These are phyloP conservation scores for Lasioglossum baleicum DNA, from an alignment of 1,140 invertebrate species.

Conservation along the genomic window DNA sequence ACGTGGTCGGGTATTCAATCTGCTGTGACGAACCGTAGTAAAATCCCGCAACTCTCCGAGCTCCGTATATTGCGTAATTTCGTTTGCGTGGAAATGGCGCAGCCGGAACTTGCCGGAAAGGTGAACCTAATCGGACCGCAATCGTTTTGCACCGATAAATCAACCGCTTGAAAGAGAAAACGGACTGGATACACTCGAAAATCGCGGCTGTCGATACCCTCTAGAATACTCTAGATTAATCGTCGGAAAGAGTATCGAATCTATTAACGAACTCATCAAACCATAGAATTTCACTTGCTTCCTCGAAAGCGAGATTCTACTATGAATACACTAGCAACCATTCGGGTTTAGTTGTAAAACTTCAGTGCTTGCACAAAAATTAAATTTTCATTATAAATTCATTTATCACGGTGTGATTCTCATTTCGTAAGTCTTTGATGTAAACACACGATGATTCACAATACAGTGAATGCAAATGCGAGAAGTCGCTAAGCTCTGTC, in stretches of 20 bases:
- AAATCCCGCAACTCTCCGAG: not conserved
- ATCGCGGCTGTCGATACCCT: not conserved
- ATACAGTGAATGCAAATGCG: too few relatives aligned
- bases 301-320: too few relatives aligned
- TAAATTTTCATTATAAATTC: too few relatives aligned
- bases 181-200: not conserved
- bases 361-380: too few relatives aligned
- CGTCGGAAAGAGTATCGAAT: not conserved
- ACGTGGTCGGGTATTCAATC: conserved; percentile 19
- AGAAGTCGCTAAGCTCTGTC: too few relatives aligned
- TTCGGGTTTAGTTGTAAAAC: too few relatives aligned
- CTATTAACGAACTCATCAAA: too few relatives aligned
- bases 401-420: too few relatives aligned
- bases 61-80: conserved; percentile 39
- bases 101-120: not conserved
- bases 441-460: too few relatives aligned
- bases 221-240: not conserved
- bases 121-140: not conserved
- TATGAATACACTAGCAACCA: too few relatives aligned
- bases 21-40: conserved; percentile 11
- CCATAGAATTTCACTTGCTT: too few relatives aligned
- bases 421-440: too few relatives aligned
- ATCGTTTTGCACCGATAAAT: not conserved
- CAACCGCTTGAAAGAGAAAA: not conserved
- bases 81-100: not conserved